These are phyloP conservation scores for Corvus moneduloides DNA, from an alignment of 2,113 vertebrate genomes.

Conservation along the genomic window DNA sequence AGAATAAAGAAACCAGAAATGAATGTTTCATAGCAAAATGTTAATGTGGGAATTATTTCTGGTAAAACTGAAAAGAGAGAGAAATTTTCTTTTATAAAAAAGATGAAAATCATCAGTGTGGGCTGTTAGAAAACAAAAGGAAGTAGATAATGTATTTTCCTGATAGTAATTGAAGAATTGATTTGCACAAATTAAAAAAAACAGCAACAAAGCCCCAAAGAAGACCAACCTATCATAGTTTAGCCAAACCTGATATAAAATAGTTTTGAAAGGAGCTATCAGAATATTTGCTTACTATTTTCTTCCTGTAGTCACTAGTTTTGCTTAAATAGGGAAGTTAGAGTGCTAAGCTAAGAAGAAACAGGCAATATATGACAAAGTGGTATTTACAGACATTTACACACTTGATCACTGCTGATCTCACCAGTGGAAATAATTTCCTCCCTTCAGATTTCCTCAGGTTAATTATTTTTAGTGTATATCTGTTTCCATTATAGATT, in stretches of 20 bases:
- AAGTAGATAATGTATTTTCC: not conserved
- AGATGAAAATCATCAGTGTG: not conserved
- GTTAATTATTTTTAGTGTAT: constrained; percentile 6
- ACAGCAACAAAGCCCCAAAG: not conserved
- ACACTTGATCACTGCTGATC: not conserved
- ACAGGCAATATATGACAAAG: not conserved
- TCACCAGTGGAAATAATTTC: not conserved
- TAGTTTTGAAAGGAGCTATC: not conserved
- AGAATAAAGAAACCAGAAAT: not conserved
- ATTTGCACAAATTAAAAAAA: not conserved
- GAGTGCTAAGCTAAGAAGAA: not conserved
- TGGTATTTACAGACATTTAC: not conserved
- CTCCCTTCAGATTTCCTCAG: not conserved
- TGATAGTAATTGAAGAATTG: not conserved
- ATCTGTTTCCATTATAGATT: not conserved
- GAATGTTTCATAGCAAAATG: constrained; percentile 21
- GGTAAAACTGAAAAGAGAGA: not conserved
- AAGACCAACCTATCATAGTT: not conserved
- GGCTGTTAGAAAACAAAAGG: not conserved
- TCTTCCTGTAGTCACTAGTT: not conserved
- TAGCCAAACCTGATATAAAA: not conserved
- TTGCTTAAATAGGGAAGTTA: not conserved
- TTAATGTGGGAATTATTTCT: not conserved
- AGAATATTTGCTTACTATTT: not conserved
- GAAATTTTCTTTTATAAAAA: not conserved